Evolutionary conservation across 2,888 invertebrate species (phyloP).

Genomic region (Lacanobia oleracea): DNA sequence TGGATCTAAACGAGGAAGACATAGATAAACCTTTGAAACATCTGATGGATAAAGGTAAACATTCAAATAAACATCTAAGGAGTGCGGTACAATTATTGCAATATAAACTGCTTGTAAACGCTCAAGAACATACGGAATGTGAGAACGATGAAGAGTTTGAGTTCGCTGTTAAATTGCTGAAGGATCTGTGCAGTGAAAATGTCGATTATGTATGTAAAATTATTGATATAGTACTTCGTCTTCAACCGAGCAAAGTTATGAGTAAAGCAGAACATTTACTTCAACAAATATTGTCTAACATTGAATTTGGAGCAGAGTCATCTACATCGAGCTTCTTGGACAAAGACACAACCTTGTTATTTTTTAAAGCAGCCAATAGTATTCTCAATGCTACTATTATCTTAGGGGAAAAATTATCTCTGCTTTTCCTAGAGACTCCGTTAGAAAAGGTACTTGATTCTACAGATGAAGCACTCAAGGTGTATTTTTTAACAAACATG

Average conservation of each 20-base stretch:
- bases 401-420: conserved; percentile 67
- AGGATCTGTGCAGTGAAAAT: conserved; percentile 71
- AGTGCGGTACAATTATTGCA: conserved; percentile 79
- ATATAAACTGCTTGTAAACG: conserved; percentile 84
- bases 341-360: conserved; percentile 61
- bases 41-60: conserved; percentile 76
- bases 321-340: conserved; percentile 34
- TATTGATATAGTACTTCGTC: conserved; percentile 73
- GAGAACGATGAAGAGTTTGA: conserved; percentile 80
- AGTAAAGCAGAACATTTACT: conserved; percentile 85
- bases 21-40: conserved; percentile 80
- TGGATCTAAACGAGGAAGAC: conserved; percentile 85
- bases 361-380: conserved; percentile 79
- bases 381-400: conserved; percentile 77
- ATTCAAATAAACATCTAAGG: conserved; percentile 76
- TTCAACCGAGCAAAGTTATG: conserved; percentile 75
- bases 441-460: conserved; percentile 77
- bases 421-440: conserved; percentile 78
- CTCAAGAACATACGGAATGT: conserved; percentile 82
- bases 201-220: conserved; percentile 79
- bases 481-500: conserved; percentile 79
- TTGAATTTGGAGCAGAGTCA: conserved; percentile 65
- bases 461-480: conserved; percentile 75
- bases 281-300: conserved; percentile 81
- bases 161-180: conserved; percentile 79